Base-by-base conservation (phyloP, 2,797 vertebrate genomes). In the Anguilla megastoma region DNA sequence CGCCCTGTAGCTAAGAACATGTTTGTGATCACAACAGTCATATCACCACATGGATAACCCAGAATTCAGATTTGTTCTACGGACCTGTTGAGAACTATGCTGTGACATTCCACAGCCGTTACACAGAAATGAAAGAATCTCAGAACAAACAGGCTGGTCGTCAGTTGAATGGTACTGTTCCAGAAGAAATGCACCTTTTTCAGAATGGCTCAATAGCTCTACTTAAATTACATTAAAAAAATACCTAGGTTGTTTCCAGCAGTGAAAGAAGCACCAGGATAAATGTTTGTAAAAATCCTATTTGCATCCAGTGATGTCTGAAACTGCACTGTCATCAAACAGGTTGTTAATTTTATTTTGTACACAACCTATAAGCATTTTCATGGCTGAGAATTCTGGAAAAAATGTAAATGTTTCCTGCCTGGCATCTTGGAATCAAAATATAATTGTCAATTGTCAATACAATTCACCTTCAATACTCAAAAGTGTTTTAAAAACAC, bases 401-500 rank as follows among this genome's bases (percentile, higher is more conserved):
- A 93, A 92, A 92, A 95, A 94, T 94, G 92, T 93, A 92, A 94
- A 95, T 94, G 92, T 90, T 94, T 94, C 94, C 93, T 41, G 30
- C 69, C 48, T 95, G 93, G 92, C 91, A 93, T 95, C 93, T 91
- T 92, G 92, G 93, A 94, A 85, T 93, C 91, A 95, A 95, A 95
- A 94, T 94, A 95, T 94, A 94, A 91, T 92, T 93, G 92, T 91
- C 87, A 90, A 92, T 95, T 90, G 90, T 95, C 95, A 94, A 94
- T 88, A 94, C 92, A 94, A 95, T 95, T 94, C 86, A 95, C 91
- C 94, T 95, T 94, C 85, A 82, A 91, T 94, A 96, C 93, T 95
- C 93, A 97, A 94, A 98, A 97, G 96, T 97, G 97, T 96, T 97
- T 94, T 92, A 93, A 92, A 97, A 97, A 97, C 96, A 97, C 96